These are phyloP conservation scores for Chelidonichthys spinosus DNA, from an alignment of 2,797 vertebrate species.

Conservation along the genomic window DNA sequence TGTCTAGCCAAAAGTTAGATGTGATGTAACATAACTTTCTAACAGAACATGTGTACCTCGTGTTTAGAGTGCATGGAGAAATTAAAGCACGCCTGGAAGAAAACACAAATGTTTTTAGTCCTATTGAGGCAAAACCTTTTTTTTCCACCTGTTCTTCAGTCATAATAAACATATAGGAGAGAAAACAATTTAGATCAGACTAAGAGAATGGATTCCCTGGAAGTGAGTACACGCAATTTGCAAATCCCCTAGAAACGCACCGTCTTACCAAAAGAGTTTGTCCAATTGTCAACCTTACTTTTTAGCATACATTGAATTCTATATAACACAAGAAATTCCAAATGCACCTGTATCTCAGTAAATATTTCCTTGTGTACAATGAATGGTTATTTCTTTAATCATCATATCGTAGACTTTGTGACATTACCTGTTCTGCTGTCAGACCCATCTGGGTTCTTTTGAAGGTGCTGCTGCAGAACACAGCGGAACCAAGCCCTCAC, in stretches of 20 bases:
- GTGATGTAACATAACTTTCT: neutral
- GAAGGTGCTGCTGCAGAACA: conserved; percentile 92
- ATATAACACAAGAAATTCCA: neutral
- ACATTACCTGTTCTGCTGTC: conserved; percentile 79
- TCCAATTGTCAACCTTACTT: neutral
- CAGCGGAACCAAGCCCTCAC: conserved; percentile 95
- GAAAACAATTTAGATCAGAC: neutral
- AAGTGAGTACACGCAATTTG: neutral
- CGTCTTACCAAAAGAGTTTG: neutral
- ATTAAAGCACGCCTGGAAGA: neutral
- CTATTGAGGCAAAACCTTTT: neutral
- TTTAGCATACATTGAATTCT: neutral
- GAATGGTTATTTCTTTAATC: neutral
- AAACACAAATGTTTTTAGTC: neutral
- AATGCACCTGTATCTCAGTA: neutral
- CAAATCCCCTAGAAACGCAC: neutral
- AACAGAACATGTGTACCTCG: neutral
- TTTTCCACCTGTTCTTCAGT: neutral
- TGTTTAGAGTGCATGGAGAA: neutral
- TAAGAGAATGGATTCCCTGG: neutral
- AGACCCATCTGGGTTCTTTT: conserved; percentile 83
- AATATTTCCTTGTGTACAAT: neutral
- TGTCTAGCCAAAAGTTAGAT: neutral
- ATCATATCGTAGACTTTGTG: neutral
- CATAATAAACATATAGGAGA: neutral